These are phyloP conservation scores for Cantharis lateralis DNA, from an alignment of 2,888 invertebrate genomes.

Conservation along the genomic window DNA sequence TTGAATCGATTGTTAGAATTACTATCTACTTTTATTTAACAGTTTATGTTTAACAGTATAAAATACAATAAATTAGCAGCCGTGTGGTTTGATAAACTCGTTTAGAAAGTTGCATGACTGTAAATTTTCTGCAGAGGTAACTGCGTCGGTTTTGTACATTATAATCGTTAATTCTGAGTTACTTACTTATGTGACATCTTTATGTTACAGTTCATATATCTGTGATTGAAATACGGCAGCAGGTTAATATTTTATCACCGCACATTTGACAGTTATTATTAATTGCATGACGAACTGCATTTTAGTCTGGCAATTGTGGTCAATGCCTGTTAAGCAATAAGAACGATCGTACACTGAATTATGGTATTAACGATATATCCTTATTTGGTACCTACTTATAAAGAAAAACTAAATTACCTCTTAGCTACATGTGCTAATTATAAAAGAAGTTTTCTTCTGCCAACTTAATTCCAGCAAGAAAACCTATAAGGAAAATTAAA, in stretches of 20 bases:
- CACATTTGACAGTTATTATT: conserved; percentile 31
- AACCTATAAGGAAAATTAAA: background rate
- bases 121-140: conserved; percentile 36
- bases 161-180: conserved; percentile 41
- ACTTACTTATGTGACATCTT: conserved; percentile 45
- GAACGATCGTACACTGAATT: background rate
- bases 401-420: background rate
- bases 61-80: conserved; percentile 24
- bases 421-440: background rate
- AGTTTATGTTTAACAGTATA: conserved; percentile 19
- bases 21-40: conserved; percentile 7
- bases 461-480: background rate
- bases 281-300: conserved; percentile 21
- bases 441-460: background rate
- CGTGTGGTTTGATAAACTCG: conserved; percentile 31
- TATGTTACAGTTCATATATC: conserved; percentile 44
- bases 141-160: conserved; percentile 42
- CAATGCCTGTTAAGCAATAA: conserved; percentile 36
- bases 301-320: conserved; percentile 26
- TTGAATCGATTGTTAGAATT: conserved; percentile 1
- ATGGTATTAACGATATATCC: background rate
- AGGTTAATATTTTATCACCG: conserved; percentile 39
- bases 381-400: background rate
- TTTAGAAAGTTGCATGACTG: conserved; percentile 35
- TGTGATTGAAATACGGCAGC: conserved; percentile 44